Conservation (phyloP, 1,140 invertebrate species). For the Phymorhynchus buccinoides region DNA sequence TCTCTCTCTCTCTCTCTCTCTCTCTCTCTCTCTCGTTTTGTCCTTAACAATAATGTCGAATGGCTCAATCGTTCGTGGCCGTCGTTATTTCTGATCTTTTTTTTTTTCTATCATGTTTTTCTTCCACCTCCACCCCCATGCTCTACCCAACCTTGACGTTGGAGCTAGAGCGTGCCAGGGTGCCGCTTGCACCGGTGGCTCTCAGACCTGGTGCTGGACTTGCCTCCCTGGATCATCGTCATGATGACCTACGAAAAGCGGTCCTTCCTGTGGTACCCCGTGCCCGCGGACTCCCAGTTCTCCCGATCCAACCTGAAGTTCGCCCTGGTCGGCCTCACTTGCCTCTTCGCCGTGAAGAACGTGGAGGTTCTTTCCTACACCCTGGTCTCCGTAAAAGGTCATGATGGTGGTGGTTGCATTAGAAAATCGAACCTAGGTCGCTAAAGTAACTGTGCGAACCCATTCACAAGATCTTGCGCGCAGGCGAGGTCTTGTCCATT, state of each 20-base stretch:
- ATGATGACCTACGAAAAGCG: constrained; percentile 12
- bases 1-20: not conserved
- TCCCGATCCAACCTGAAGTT: not conserved
- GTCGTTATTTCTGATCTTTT: not conserved
- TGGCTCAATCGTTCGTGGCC: not conserved
- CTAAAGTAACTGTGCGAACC: no score
- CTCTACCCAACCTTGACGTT: no score
- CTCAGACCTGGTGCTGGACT: constrained; percentile 2
- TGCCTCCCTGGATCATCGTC: constrained; percentile 6
- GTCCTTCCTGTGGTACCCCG: constrained; percentile 14
- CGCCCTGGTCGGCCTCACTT: not conserved
- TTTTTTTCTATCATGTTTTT: not conserved
- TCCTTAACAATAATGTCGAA: not conserved
- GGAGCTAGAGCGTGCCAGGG: not conserved
- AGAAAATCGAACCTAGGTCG: no score
- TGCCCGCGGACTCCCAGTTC: constrained; percentile 22
- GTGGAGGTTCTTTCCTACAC: not conserved
- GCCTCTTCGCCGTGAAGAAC: not conserved
- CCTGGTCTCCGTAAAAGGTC: not conserved
- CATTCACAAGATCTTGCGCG: no score
- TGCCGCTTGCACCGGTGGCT: not conserved
- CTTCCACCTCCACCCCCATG: not conserved
- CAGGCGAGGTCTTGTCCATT: no score
- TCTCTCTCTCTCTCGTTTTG: not conserved
- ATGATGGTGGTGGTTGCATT: no score